A percentile compares a stretch with the other conserved stretches of the same genome.
phyloP scores from a whole-genome alignment of 1,140 invertebrate species.

The Drosophila sturtevanti region DNA sequence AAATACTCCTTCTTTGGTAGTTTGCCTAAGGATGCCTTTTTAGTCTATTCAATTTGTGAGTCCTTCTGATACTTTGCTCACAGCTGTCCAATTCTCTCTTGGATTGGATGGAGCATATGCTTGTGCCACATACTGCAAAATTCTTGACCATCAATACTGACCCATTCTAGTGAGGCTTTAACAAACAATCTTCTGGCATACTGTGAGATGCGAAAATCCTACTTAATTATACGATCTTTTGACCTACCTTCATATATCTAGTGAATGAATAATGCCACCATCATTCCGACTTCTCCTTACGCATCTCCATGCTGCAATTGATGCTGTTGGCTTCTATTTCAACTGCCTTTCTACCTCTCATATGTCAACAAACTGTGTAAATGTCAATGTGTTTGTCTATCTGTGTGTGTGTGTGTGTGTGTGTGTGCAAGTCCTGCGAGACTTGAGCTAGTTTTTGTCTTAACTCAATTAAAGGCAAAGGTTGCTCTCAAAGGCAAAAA shows the following conservation, averaged over 20 bases:
- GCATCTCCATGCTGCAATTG: too few species aligned
- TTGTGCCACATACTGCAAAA: background rate
- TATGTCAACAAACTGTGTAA: conserved; percentile 24
- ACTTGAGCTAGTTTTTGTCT: conserved; percentile 58
- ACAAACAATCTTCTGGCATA: too few species aligned
- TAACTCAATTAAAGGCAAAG: conserved; percentile 57
- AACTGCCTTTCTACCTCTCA: background rate
- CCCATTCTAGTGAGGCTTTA: background rate
- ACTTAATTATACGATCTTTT: background rate
- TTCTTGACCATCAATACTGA: background rate
- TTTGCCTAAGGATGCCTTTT: background rate
- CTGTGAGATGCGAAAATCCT: too few species aligned
- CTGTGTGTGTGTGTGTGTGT: conserved; percentile 7
- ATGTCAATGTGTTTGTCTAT: background rate
- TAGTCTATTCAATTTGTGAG: background rate
- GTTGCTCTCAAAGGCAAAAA: background rate
- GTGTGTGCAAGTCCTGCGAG: conserved; percentile 25
- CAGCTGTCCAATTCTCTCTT: background rate
- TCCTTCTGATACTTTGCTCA: background rate
- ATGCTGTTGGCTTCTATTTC: background rate
- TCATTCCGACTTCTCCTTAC: too few species aligned
- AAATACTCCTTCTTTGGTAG: background rate
- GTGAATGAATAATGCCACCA: background rate
- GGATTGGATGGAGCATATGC: background rate
- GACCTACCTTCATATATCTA: background rate